phyloP scores from a whole-genome alignment of 64 coral and sea anemone genomes.

The Pachyseris speciosa region DNA sequence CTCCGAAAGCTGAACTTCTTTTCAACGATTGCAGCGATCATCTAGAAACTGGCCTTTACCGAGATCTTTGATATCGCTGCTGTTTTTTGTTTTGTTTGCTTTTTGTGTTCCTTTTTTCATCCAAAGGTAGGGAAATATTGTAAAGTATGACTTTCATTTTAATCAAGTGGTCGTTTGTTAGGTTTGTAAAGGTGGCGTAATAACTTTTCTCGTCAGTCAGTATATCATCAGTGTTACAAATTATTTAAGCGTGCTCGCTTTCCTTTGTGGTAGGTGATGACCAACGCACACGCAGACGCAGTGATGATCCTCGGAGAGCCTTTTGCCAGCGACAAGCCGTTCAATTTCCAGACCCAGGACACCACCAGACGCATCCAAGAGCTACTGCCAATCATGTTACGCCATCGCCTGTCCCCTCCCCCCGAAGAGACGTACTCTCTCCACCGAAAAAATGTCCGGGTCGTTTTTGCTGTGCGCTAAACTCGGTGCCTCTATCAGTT shows the following conservation, averaged over 20 bases:
- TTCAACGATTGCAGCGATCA: no score
- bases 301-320: slow-evolving; percentile 98
- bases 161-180: no score
- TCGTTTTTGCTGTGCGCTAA: slow-evolving; percentile 94
- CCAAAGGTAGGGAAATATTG: no score
- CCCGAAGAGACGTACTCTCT: slow-evolving; percentile 97
- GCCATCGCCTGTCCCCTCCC: slow-evolving; percentile 94
- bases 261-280: slow-evolving; percentile 75
- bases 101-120: no score
- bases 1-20: no score
- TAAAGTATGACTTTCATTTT: no score
- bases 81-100: no score
- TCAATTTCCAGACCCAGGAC: slow-evolving; percentile 89
- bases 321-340: slow-evolving; percentile 65
- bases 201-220: no score
- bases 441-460: slow-evolving; percentile 98
- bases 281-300: slow-evolving; percentile 90
- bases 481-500: slow-evolving; percentile 85
- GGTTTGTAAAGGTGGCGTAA: no score
- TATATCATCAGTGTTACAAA: neutral
- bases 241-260: neutral
- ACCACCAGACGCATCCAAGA: slow-evolving; percentile 86
- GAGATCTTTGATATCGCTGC: no score
- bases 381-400: slow-evolving; percentile 96
- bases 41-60: no score